These are phyloP conservation scores for Philhelius pedissequus DNA, from an alignment of 2,888 invertebrate species.

Conservation along the genomic window DNA sequence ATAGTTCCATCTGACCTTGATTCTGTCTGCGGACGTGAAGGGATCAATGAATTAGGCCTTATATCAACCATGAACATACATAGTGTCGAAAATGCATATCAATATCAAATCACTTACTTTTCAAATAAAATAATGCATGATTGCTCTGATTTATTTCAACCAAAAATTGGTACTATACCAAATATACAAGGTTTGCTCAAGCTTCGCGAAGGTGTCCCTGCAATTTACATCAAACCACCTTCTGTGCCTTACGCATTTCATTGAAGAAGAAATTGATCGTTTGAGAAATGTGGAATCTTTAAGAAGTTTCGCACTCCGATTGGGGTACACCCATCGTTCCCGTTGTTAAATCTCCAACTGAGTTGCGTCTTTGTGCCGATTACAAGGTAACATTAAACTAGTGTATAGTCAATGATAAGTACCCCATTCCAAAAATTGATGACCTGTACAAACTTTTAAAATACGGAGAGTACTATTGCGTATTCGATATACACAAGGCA, in stretches of 20 bases:
- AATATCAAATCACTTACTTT: background rate
- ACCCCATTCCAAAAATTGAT: no score
- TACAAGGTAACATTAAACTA: no score
- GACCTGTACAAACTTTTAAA: no score
- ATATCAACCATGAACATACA: background rate
- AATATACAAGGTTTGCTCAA: background rate
- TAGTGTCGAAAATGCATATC: background rate
- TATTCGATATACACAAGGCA: no score
- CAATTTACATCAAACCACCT: background rate
- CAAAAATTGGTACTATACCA: background rate
- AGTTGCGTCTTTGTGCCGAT: no score
- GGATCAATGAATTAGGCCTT: background rate
- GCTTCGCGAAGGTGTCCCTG: background rate
- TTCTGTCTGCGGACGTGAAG: no score
- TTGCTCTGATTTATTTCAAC: background rate
- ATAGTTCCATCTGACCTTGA: no score
- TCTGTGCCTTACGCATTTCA: background rate
- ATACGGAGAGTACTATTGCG: no score
- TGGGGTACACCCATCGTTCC: no score
- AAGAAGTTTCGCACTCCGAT: background rate
- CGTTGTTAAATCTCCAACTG: no score
- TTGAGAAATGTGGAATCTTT: background rate
- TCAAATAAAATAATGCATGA: background rate
- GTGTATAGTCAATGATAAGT: no score
- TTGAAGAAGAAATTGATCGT: background rate